Evolutionary conservation across 2,888 invertebrate genomes (phyloP).

Genomic region (Leptinotarsa tumamoca): DNA sequence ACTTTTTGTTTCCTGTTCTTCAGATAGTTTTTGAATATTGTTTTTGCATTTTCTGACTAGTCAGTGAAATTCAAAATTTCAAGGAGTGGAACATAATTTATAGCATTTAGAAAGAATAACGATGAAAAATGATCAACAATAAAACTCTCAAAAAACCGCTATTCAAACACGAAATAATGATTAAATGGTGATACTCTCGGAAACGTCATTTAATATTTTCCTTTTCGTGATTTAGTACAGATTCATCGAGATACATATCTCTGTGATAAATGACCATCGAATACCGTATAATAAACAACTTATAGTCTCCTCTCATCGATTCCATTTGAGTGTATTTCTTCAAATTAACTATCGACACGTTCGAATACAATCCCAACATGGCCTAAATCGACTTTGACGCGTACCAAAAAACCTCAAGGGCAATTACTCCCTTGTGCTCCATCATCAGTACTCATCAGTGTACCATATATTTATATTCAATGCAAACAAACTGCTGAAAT

Average conservation of each 20-base stretch:
- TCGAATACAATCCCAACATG: background rate
- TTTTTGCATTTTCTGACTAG: too few species aligned
- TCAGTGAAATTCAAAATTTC: too few species aligned
- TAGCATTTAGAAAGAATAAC: background rate
- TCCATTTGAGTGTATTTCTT: background rate
- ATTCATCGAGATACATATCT: too few species aligned
- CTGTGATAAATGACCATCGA: background rate
- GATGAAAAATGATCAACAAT: background rate
- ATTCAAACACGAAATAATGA: too few species aligned
- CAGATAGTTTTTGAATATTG: too few species aligned
- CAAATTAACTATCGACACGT: slow-evolving; percentile 1
- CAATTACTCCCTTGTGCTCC: slow-evolving; percentile 10
- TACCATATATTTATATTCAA: slow-evolving; percentile 40
- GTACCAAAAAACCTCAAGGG: slow-evolving; percentile 6
- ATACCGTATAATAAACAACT: background rate
- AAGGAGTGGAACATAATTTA: background rate
- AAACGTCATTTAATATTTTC: too few species aligned
- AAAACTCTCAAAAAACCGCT: too few species aligned
- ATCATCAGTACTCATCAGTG: slow-evolving; percentile 33
- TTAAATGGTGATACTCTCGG: too few species aligned
- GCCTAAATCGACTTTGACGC: background rate
- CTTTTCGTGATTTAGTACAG: too few species aligned
- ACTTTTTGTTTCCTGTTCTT: too few species aligned
- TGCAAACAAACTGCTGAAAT: slow-evolving; percentile 34
- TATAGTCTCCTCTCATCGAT: background rate